phyloP scores from a whole-genome alignment of 2,888 invertebrate species.

The Acanthosoma haemorrhoidale region DNA sequence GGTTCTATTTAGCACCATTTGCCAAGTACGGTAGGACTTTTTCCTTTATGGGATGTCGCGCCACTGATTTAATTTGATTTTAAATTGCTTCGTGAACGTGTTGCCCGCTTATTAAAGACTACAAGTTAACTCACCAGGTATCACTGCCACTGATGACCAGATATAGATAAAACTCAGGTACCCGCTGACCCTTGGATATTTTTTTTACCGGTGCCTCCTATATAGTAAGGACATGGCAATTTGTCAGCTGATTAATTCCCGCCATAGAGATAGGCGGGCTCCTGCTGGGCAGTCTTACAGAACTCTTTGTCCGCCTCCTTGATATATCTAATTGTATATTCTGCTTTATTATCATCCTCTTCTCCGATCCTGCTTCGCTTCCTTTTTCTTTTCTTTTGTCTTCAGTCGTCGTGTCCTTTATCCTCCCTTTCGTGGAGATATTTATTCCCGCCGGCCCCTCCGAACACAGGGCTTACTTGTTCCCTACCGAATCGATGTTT shows the following conservation, averaged over 20 bases:
- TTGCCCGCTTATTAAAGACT: no score
- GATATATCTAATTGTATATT: conserved; percentile 2
- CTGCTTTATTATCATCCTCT: background rate
- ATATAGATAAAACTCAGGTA: background rate
- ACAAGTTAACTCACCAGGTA: no score
- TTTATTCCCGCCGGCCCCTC: background rate
- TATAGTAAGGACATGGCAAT: background rate
- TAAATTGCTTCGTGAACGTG: no score
- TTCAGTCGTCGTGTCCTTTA: background rate
- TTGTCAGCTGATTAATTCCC: conserved; percentile 3
- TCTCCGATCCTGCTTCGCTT: no score
- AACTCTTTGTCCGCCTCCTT: background rate
- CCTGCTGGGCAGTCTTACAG: background rate
- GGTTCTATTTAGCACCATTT: no score
- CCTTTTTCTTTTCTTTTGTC: no score
- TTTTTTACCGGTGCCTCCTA: background rate
- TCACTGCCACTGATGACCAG: no score
- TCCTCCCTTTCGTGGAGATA: background rate
- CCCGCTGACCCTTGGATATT: background rate
- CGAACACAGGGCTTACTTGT: background rate
- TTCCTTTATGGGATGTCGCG: no score
- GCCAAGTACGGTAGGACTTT: no score
- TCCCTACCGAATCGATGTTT: background rate
- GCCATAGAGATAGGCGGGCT: background rate
- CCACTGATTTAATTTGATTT: no score